A percentile compares a stretch with the other conserved stretches of the same genome.
Conservation (phyloP, 2,113 vertebrate genomes). For the Azemiops feae region DNA sequence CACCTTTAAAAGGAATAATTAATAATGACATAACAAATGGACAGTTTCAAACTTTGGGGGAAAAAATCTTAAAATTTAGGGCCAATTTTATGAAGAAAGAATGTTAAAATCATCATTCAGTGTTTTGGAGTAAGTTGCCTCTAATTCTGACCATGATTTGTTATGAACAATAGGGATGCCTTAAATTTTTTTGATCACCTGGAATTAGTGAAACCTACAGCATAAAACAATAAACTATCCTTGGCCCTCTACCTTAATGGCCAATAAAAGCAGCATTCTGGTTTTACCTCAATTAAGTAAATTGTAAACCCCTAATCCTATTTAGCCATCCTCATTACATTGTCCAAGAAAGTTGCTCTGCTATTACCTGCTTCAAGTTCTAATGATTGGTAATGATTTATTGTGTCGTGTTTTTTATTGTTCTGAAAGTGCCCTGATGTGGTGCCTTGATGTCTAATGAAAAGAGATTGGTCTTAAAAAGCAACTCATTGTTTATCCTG, state of each 20-base stretch:
- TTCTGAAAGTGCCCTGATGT: conserved; percentile 83
- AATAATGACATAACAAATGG: conserved; percentile 80
- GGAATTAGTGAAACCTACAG: conserved; percentile 69
- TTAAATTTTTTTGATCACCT: conserved; percentile 72
- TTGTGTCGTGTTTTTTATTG: conserved; percentile 75
- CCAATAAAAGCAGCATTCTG: conserved; percentile 74
- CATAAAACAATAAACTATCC: conserved; percentile 64
- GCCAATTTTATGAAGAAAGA: conserved; percentile 68
- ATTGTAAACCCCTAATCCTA: conserved; percentile 80
- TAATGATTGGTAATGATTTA: conserved; percentile 85
- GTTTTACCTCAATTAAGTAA: conserved; percentile 77
- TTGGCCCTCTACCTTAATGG: conserved; percentile 75
- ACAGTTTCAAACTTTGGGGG: conserved; percentile 68
- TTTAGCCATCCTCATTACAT: conserved; percentile 72
- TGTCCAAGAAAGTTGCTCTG: conserved; percentile 77
- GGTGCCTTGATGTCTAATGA: conserved; percentile 98
- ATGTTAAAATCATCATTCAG: conserved; percentile 20
- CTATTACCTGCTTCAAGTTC: conserved; percentile 80
- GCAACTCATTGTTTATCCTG: conserved; percentile 81
- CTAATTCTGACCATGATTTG: conserved; percentile 51
- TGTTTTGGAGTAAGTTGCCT: conserved; percentile 37
- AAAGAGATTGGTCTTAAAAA: conserved; percentile 84
- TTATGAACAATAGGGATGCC: conserved; percentile 54
- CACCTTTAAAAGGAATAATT: conserved; percentile 84
- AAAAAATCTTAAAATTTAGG: conserved; percentile 62